phyloP scores from a whole-genome alignment of 2,113 vertebrate species.

The Phylloscopus whistleri region DNA sequence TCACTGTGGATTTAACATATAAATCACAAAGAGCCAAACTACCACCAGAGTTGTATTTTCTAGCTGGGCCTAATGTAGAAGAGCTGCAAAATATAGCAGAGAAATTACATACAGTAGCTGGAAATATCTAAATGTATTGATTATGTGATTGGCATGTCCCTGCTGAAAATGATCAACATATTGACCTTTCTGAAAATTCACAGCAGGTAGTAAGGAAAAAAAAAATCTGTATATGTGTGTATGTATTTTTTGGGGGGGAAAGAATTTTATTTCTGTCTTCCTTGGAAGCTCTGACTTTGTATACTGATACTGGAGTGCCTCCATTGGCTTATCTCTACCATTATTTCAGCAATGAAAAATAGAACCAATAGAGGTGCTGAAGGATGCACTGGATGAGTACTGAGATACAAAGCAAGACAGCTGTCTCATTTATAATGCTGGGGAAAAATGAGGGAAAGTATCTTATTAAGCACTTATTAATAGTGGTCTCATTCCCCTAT shows the following conservation, averaged over 20 bases:
- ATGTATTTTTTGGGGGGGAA: fast-evolving
- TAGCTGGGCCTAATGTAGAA: neutral
- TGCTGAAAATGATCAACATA: neutral
- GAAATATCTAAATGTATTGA: neutral
- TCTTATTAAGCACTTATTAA: neutral
- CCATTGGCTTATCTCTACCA: neutral
- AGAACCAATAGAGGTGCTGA: neutral
- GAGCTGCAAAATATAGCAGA: neutral
- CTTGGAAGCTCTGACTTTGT: neutral
- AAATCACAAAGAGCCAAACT: neutral
- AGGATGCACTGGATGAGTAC: neutral
- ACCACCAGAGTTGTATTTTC: neutral
- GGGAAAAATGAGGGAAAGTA: neutral
- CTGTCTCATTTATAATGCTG: neutral
- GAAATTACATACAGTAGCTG: neutral
- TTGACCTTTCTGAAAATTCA: neutral
- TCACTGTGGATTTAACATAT: neutral
- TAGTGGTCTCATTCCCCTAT: neutral
- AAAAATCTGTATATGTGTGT: neutral
- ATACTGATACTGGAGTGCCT: neutral
- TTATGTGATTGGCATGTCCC: neutral
- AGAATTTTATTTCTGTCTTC: neutral
- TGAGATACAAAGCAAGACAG: neutral
- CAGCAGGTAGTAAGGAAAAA: neutral
- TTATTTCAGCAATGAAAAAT: neutral